Base-by-base conservation (phyloP, 2,113 vertebrate genomes). In the Xiphophorus hellerii region DNA sequence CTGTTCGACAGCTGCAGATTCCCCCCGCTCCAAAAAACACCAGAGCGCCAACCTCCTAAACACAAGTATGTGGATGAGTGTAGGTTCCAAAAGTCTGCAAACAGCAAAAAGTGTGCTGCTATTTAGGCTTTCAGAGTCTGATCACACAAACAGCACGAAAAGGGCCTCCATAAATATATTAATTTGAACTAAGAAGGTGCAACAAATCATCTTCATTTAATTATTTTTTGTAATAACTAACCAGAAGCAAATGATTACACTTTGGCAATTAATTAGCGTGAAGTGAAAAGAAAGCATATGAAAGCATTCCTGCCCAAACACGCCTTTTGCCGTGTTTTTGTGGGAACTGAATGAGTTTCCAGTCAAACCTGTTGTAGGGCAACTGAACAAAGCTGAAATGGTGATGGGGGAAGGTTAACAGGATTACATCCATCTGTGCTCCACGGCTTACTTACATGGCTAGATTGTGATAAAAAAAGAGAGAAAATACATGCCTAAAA, bases 1-100 rank as follows among this genome's bases (percentile, higher is more conserved):
- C 89, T 93, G 89, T 65, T 85, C 83, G 72, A 91, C 91, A 93
- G 93, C 92, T 93, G 93, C 85, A 71, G 69, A 31, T 48, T 42
- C 81, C 78, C 67, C 58, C 63, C 13, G 73, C 76, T 89, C 85
- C 81, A 77, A 84, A 83, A 84, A 84, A 84, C 80, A 80, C 10
- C 8, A 78, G 78, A 62, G 74, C 70, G 73, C 88, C 87, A 88
- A 89, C 72, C 87, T 86, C 77, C 79, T 75, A 68, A 87, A 89
- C 79, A 64, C 85, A 90, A 90, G 83, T 84, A 90, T 88, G 88
- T 75, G 84, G 73, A 87, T 27, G 64, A 88, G 81, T 87, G 77
- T 85, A 69, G 14, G 84, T 74, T 87, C 88, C 82, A 89, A 85
- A 58, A 27, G 86, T 77, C 81, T 69, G 84, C 81, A 89, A 81